Conservation (phyloP, 2,888 invertebrate species). For the Cabera pusaria region DNA sequence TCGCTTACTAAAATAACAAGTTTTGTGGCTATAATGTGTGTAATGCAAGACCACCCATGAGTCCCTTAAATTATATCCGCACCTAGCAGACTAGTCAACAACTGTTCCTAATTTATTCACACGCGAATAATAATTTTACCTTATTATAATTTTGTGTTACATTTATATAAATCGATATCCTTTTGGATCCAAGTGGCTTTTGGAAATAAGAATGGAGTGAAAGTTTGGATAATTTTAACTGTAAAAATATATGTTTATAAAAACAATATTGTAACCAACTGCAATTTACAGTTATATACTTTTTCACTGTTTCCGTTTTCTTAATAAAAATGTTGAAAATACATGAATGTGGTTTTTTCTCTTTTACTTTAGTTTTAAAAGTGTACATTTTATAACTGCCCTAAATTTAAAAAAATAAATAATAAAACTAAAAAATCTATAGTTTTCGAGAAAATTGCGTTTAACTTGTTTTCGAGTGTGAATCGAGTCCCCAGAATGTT, state of each 20-base stretch:
- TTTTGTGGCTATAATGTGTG: no score
- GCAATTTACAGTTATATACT: constrained; percentile 82
- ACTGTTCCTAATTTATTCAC: constrained; percentile 12
- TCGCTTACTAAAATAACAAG: no score
- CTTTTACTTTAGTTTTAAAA: no score
- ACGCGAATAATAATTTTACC: not conserved
- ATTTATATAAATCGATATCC: no score
- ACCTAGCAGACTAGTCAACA: constrained; percentile 17
- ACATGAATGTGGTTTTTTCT: constrained; percentile 31
- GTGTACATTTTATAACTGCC: no score
- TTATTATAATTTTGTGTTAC: no score
- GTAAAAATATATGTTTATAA: constrained; percentile 74
- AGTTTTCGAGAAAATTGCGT: no score
- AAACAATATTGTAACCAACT: constrained; percentile 76
- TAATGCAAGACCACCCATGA: no score
- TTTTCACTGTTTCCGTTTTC: constrained; percentile 84
- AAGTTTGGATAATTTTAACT: constrained; percentile 63
- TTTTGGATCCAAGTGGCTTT: not conserved
- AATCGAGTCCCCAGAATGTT: no score
- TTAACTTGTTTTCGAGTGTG: no score
- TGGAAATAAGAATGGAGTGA: constrained; percentile 64
- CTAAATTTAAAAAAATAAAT: no score
- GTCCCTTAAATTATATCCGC: constrained; percentile 1
- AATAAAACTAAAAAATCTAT: no score
- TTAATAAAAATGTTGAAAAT: constrained; percentile 82